phyloP scores from a whole-genome alignment of 2,113 vertebrate species.

The Muscicapa adusta region DNA sequence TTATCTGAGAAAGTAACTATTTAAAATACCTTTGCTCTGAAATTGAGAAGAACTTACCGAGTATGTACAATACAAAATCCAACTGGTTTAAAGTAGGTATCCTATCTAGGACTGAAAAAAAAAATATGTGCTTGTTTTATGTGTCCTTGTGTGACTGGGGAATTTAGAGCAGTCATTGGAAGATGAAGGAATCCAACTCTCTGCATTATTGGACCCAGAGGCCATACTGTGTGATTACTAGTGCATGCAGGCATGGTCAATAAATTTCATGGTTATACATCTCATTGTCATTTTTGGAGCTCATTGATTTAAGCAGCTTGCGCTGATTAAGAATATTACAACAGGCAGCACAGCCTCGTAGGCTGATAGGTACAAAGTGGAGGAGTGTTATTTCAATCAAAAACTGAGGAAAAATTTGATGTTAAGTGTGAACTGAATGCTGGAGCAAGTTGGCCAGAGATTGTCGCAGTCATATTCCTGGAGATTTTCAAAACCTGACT shows the following conservation, averaged over 20 bases:
- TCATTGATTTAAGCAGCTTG: conserved; percentile 25
- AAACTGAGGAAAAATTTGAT: not conserved
- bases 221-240: conserved; percentile 34
- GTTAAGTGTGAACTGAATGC: not conserved
- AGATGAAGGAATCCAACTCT: conserved; percentile 23
- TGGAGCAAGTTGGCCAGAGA: not conserved
- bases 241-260: conserved; percentile 33
- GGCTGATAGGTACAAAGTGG: not conserved
- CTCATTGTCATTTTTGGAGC: conserved; percentile 28
- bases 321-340: not conserved
- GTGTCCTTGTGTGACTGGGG: conserved; percentile 4
- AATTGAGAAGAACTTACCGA: rapidly evolving
- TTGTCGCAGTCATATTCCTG: not conserved
- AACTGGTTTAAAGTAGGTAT: not conserved
- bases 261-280: conserved; percentile 35
- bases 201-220: conserved; percentile 30
- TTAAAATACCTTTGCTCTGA: not conserved
- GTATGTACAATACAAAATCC: not conserved
- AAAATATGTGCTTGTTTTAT: not conserved
- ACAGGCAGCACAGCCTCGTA: not conserved
- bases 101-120: not conserved
- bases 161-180: not conserved
- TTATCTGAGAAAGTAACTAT: not conserved
- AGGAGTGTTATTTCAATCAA: not conserved
- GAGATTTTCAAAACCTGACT: not conserved